Conservation (phyloP, 2,888 invertebrate genomes). For the Caradrina kadenii region DNA sequence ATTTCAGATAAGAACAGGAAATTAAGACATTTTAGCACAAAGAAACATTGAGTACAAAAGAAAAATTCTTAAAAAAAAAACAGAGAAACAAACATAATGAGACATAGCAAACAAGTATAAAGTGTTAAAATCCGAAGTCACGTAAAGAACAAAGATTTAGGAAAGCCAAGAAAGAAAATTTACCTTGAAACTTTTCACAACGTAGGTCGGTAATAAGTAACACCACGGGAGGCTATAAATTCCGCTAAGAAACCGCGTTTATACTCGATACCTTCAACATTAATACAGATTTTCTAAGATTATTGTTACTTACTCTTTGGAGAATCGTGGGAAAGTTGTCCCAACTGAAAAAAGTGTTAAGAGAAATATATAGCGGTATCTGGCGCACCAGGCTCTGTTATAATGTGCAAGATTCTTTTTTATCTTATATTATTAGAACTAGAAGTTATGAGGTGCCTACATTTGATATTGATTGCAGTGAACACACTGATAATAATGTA, state of each 20-base stretch:
- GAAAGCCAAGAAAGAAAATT: conserved; percentile 72
- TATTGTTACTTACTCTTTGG: conserved; percentile 69
- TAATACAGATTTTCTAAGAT: conserved; percentile 79
- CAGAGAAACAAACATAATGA: conserved; percentile 43
- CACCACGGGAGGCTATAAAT: conserved; percentile 76
- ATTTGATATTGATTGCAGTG: not conserved
- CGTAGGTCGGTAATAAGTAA: conserved; percentile 75
- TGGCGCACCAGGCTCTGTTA: conserved; percentile 7
- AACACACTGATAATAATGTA: no score
- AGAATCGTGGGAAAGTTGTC: conserved; percentile 54
- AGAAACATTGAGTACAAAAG: conserved; percentile 42
- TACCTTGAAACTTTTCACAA: conserved; percentile 71
- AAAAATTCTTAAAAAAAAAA: conserved; percentile 32
- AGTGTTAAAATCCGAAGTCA: conserved; percentile 59
- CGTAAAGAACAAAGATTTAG: conserved; percentile 70
- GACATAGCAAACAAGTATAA: conserved; percentile 63
- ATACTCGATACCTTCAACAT: conserved; percentile 75
- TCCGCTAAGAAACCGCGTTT: conserved; percentile 74
- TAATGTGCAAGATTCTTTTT: conserved; percentile 6
- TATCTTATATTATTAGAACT: conserved; percentile 9
- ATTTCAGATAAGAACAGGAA: conserved; percentile 55
- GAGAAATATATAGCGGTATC: conserved; percentile 37
- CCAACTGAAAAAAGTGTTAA: conserved; percentile 50
- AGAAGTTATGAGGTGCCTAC: not conserved
- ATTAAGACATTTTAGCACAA: conserved; percentile 50